Conservation (phyloP, 2,797 vertebrate genomes). For the Tenualosa thibaudeaui region DNA sequence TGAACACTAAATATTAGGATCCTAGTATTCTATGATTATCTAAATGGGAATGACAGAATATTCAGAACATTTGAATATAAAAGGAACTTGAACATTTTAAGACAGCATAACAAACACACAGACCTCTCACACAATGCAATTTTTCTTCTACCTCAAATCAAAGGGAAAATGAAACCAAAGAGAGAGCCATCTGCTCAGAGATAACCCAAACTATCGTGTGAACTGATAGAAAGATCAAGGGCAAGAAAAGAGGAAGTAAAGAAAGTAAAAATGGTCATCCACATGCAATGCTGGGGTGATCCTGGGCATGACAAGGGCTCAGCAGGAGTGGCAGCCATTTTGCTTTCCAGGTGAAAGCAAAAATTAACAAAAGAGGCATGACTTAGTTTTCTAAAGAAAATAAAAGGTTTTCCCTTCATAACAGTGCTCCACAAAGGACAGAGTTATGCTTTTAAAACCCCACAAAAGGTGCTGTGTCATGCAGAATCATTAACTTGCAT, state of each 20-base stretch:
- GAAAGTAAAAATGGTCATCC: constrained; percentile 60
- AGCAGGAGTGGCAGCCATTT: constrained; percentile 69
- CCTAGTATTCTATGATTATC: not conserved
- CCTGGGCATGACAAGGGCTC: constrained; percentile 69
- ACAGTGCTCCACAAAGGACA: constrained; percentile 92
- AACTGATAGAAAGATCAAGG: constrained; percentile 48
- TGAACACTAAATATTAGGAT: not conserved
- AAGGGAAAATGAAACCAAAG: constrained; percentile 50
- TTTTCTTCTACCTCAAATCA: constrained; percentile 60
- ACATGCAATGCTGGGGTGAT: constrained; percentile 77
- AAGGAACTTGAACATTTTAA: not conserved
- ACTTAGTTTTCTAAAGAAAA: constrained; percentile 48
- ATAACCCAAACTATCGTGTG: constrained; percentile 52
- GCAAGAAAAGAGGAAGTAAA: constrained; percentile 46
- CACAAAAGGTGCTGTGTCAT: constrained; percentile 96
- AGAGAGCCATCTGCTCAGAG: constrained; percentile 32
- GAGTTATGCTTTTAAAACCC: constrained; percentile 91
- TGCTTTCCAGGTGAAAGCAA: constrained; percentile 82
- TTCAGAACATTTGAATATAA: not conserved
- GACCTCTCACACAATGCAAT: constrained; percentile 74
- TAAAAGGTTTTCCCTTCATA: constrained; percentile 79
- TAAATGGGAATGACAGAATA: not conserved
- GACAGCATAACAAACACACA: constrained; percentile 68
- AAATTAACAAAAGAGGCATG: constrained; percentile 82
- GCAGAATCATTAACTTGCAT: constrained; percentile 98